These are phyloP conservation scores for Thelaira solivaga DNA, from an alignment of 2,888 invertebrate species.

Conservation along the genomic window DNA sequence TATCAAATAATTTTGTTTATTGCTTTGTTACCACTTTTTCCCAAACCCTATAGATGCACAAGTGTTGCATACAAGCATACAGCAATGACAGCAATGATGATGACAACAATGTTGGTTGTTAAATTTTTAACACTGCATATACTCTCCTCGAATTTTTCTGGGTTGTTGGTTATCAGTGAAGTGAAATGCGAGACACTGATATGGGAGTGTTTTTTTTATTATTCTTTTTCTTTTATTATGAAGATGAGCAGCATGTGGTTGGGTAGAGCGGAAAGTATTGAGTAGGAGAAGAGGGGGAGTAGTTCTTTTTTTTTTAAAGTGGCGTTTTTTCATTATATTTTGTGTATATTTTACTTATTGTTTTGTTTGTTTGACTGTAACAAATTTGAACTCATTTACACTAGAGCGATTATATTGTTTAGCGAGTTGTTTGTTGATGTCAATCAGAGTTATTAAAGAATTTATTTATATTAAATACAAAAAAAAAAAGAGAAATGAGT, in stretches of 20 bases:
- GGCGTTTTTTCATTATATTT: slow-evolving; percentile 53
- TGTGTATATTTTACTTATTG: not conserved
- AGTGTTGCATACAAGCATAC: not conserved
- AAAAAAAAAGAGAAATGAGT: no score
- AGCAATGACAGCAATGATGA: slow-evolving; percentile 6
- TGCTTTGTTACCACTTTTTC: not conserved
- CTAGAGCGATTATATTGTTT: slow-evolving; percentile 38
- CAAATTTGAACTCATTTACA: slow-evolving; percentile 58
- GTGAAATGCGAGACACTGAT: slow-evolving; percentile 32
- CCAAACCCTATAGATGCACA: not conserved
- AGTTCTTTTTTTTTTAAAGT: slow-evolving; percentile 14
- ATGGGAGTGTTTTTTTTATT: slow-evolving; percentile 36
- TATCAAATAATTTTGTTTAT: no score
- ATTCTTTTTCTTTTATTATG: slow-evolving; percentile 14
- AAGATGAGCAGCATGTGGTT: not conserved
- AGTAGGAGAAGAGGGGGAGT: not conserved
- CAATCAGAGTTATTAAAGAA: slow-evolving; percentile 19
- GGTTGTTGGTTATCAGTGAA: slow-evolving; percentile 48
- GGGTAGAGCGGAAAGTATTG: no score
- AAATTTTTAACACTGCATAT: slow-evolving; percentile 22
- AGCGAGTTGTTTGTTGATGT: slow-evolving; percentile 15
- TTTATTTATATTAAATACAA: no score
- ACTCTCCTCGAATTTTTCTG: slow-evolving; percentile 33
- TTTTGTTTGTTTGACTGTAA: slow-evolving; percentile 47
- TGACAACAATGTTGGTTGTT: not conserved